Percentiles rank a stretch among this genome's conserved stretches.
Evolutionary conservation across 2,888 invertebrate genomes (phyloP).

Genomic region (Tenthredo mesomela): DNA sequence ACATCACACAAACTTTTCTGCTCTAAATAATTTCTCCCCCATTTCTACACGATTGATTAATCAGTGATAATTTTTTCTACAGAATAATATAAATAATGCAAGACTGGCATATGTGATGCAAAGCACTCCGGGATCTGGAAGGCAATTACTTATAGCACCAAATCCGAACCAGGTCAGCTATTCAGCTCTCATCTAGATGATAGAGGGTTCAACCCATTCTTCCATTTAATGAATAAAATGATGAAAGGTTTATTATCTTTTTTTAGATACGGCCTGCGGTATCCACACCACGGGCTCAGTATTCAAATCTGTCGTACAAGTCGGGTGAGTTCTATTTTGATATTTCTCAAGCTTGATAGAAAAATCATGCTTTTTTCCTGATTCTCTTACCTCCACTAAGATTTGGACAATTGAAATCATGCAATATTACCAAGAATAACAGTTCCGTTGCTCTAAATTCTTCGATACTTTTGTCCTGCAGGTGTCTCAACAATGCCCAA

Average conservation of each 20-base stretch:
- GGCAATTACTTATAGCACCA: constrained; percentile 72
- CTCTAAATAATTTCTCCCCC: background rate
- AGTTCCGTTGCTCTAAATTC: background rate
- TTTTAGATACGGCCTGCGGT: constrained; percentile 67
- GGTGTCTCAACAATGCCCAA: constrained; percentile 68
- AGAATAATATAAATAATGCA: constrained; percentile 73
- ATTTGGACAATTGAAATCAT: background rate
- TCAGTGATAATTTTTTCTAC: constrained; percentile 53
- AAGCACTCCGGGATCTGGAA: constrained; percentile 66
- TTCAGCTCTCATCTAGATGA: constrained; percentile 61
- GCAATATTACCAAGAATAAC: background rate
- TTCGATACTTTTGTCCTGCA: constrained; percentile 51
- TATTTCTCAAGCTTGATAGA: background rate
- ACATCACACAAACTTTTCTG: constrained; percentile 14
- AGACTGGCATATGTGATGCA: constrained; percentile 75
- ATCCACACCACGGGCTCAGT: constrained; percentile 60
- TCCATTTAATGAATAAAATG: constrained; percentile 26
- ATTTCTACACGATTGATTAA: background rate
- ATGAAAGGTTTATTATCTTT: constrained; percentile 53
- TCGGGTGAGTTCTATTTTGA: constrained; percentile 62
- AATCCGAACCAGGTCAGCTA: constrained; percentile 68
- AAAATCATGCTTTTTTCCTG: background rate
- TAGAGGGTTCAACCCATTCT: background rate
- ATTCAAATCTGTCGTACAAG: constrained; percentile 68
- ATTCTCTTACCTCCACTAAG: background rate